Percentiles rank a stretch among this genome's conserved stretches.
Evolutionary conservation across 2,113 vertebrate species (phyloP).

Genomic region (Campylorhamphus procurvoides): DNA sequence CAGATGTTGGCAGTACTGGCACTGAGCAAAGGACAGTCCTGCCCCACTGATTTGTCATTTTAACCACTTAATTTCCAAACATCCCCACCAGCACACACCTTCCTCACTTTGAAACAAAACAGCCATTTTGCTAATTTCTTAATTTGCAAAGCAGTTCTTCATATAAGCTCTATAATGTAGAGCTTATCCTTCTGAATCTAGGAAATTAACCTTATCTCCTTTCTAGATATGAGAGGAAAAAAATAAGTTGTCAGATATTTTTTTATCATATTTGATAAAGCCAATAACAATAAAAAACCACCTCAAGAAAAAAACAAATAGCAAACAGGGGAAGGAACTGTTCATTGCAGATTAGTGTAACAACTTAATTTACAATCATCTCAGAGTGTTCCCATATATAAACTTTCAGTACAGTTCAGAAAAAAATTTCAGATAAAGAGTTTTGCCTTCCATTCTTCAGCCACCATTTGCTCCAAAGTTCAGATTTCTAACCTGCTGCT

Average conservation of each 20-base stretch:
- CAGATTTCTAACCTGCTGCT: background rate
- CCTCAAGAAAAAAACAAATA: background rate
- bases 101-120: background rate
- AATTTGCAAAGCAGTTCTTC: background rate
- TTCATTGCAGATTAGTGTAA: background rate
- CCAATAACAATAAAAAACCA: background rate
- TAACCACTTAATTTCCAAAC: background rate
- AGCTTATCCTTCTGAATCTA: background rate
- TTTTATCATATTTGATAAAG: background rate
- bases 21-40: background rate
- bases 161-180: background rate
- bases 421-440: background rate
- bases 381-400: background rate
- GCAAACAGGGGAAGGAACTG: background rate
- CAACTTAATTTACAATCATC: background rate
- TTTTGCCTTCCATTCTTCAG: background rate
- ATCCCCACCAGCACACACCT: background rate
- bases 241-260: background rate
- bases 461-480: background rate
- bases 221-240: background rate
- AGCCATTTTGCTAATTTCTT: background rate
- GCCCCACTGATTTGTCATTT: background rate
- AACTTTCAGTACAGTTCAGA: background rate
- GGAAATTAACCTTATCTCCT: background rate
- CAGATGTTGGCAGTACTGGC: background rate